A percentile compares a stretch with the other conserved stretches of the same genome.
These are phyloP conservation scores for Microctenopoma stevenorrisi DNA, from an alignment of 2,797 vertebrate genomes.

Conservation along the genomic window DNA sequence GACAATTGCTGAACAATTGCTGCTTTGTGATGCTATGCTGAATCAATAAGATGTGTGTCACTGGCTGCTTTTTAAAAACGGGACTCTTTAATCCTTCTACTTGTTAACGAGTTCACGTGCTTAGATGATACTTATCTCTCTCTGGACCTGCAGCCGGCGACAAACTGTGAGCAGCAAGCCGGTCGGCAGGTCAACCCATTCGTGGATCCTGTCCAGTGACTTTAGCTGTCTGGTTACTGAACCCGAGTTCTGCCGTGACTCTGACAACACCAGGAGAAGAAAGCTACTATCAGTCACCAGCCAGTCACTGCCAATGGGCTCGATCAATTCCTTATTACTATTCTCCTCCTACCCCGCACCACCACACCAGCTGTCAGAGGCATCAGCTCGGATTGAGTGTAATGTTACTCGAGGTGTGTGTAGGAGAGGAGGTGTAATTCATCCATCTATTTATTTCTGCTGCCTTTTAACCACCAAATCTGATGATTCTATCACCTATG, in stretches of 20 bases:
- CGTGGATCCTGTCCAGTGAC: conserved; percentile 54
- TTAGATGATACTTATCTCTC: conserved; percentile 47
- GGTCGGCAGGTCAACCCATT: conserved; percentile 54
- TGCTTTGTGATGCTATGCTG: conserved; percentile 75
- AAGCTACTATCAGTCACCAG: conserved; percentile 69
- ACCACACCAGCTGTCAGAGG: conserved; percentile 53
- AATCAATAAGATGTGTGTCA: conserved; percentile 59
- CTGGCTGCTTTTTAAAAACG: conserved; percentile 58
- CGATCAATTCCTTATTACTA: conserved; percentile 70
- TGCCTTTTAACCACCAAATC: conserved; percentile 71
- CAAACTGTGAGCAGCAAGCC: conserved; percentile 44
- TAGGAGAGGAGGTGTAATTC: conserved; percentile 46
- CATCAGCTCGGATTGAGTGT: conserved; percentile 41
- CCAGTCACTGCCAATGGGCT: conserved; percentile 60
- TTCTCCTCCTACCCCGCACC: conserved; percentile 59
- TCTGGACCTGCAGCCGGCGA: conserved; percentile 42
- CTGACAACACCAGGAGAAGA: conserved; percentile 44
- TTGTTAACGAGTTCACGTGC: conserved; percentile 58
- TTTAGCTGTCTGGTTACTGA: conserved; percentile 61
- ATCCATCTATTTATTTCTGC: conserved; percentile 59
- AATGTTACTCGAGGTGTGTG: conserved; percentile 53
- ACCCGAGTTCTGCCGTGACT: conserved; percentile 44
- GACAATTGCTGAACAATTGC: conserved; percentile 63
- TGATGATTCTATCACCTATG: conserved; percentile 64
- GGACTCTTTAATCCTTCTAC: conserved; percentile 50